These are phyloP conservation scores for Schizopygopsis malacanthus DNA, from an alignment of 2,797 vertebrate species.

Conservation along the genomic window DNA sequence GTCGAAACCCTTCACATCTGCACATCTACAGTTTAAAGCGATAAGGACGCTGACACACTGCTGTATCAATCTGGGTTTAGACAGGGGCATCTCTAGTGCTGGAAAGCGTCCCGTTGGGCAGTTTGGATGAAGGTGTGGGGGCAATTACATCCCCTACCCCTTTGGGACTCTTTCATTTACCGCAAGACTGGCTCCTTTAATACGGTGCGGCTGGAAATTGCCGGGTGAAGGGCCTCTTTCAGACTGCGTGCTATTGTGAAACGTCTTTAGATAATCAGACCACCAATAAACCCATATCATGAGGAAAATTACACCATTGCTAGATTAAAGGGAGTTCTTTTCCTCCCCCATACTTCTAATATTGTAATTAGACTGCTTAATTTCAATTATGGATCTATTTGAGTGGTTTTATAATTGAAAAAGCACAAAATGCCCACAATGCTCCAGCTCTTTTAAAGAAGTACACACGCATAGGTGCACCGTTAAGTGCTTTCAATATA, in stretches of 20 bases:
- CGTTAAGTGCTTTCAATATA: not conserved
- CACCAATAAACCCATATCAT: slow-evolving; percentile 45
- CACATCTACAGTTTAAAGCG: slow-evolving; percentile 25
- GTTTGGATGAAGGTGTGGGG: slow-evolving; percentile 31
- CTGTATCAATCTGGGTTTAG: slow-evolving; percentile 39
- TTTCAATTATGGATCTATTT: slow-evolving; percentile 44
- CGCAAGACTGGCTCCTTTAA: slow-evolving; percentile 56
- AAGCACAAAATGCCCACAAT: slow-evolving; percentile 17
- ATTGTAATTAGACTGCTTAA: slow-evolving; percentile 43
- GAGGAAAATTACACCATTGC: slow-evolving; percentile 37
- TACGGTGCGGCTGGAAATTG: slow-evolving; percentile 40
- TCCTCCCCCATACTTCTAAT: slow-evolving; percentile 17
- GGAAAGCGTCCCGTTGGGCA: slow-evolving; percentile 40
- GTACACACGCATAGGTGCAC: not conserved
- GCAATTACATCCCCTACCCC: slow-evolving; percentile 39
- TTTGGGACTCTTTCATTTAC: slow-evolving; percentile 56
- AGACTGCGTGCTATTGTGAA: slow-evolving; percentile 34
- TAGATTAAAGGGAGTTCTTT: slow-evolving; percentile 29
- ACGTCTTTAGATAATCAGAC: slow-evolving; percentile 49
- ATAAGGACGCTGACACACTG: slow-evolving; percentile 27
- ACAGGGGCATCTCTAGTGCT: slow-evolving; percentile 25
- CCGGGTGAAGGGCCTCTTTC: slow-evolving; percentile 49
- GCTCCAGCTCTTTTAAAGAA: slow-evolving; percentile 14
- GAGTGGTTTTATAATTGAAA: slow-evolving; percentile 41
- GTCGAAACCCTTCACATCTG: slow-evolving; percentile 26